phyloP scores from a whole-genome alignment of 2,888 invertebrate genomes.

The Drosophila nr. perissopoda region DNA sequence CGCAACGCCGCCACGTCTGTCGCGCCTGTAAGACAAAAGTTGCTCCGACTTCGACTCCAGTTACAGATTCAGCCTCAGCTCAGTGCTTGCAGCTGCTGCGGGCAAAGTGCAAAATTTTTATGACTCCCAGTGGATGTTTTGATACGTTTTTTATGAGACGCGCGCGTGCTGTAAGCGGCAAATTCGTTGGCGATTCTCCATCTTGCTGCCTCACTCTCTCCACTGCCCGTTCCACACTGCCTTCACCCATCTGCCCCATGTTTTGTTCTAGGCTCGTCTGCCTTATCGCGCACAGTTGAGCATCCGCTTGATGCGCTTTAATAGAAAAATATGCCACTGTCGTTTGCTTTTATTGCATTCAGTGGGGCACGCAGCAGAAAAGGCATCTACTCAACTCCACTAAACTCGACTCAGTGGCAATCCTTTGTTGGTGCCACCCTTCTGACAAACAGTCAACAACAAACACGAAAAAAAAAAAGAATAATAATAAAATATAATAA shows the following conservation, averaged over 20 bases:
- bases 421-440: slow-evolving; percentile 15
- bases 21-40: slow-evolving; percentile 28
- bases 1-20: slow-evolving; percentile 46
- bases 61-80: background rate
- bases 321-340: slow-evolving; percentile 70
- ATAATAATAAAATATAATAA: background rate
- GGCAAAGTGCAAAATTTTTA: slow-evolving; percentile 80
- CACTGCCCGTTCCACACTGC: background rate
- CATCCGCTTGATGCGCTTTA: slow-evolving; percentile 62
- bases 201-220: background rate
- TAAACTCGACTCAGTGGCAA: slow-evolving; percentile 10
- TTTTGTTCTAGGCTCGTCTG: slow-evolving; percentile 12
- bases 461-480: background rate
- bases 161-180: slow-evolving; percentile 79
- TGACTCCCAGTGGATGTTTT: slow-evolving; percentile 80
- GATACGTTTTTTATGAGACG: slow-evolving; percentile 80
- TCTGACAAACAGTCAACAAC: slow-evolving; percentile 15
- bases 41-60: slow-evolving; percentile 7
- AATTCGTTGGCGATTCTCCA: slow-evolving; percentile 54
- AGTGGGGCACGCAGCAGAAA: slow-evolving; percentile 31
- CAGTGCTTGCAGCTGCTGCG: slow-evolving; percentile 37
- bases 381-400: slow-evolving; percentile 2
- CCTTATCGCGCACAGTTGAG: slow-evolving; percentile 55
- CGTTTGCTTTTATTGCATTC: slow-evolving; percentile 65
- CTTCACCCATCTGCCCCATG: background rate